Percentiles rank a stretch among this genome's conserved stretches.
Evolutionary conservation across 1,140 invertebrate species (phyloP).

Genomic region (Pogonomyrmex barbatus): DNA sequence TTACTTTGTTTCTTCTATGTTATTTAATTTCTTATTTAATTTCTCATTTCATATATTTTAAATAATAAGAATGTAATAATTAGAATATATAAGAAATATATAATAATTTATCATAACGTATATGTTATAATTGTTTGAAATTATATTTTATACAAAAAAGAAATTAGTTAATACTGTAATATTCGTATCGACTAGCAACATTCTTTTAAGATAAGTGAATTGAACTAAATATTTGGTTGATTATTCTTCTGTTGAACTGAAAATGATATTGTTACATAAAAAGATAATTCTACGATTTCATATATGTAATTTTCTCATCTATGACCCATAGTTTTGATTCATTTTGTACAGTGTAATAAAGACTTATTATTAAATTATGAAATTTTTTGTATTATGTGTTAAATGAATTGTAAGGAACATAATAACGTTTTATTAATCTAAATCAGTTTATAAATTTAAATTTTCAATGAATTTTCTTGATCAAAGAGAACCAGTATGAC

Average conservation of each 20-base stretch:
- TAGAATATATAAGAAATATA: slow-evolving; percentile 1
- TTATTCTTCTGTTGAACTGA: not conserved
- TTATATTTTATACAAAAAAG: not conserved
- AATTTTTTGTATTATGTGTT: slow-evolving; percentile 2
- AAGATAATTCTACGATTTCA: not conserved
- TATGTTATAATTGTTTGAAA: not conserved
- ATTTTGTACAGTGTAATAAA: not conserved
- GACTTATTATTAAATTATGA: too few relatives aligned
- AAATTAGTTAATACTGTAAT: not conserved
- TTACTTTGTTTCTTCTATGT: not conserved
- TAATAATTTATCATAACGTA: not conserved
- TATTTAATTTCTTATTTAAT: not conserved
- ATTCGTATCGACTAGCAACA: not conserved
- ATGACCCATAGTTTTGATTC: not conserved
- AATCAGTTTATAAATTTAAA: not conserved
- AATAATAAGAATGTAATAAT: slow-evolving; percentile 1
- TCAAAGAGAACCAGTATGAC: slow-evolving; percentile 32
- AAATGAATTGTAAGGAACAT: not conserved
- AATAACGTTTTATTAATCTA: slow-evolving; percentile 11
- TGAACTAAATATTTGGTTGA: not conserved
- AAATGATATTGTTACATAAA: not conserved
- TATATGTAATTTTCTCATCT: not conserved
- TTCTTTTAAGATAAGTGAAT: not conserved
- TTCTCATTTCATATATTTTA: slow-evolving; percentile 8
- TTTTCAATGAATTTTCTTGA: slow-evolving; percentile 27